Evolutionary conservation across 2,113 vertebrate species (phyloP).

Genomic region (Trogon melanurus): DNA sequence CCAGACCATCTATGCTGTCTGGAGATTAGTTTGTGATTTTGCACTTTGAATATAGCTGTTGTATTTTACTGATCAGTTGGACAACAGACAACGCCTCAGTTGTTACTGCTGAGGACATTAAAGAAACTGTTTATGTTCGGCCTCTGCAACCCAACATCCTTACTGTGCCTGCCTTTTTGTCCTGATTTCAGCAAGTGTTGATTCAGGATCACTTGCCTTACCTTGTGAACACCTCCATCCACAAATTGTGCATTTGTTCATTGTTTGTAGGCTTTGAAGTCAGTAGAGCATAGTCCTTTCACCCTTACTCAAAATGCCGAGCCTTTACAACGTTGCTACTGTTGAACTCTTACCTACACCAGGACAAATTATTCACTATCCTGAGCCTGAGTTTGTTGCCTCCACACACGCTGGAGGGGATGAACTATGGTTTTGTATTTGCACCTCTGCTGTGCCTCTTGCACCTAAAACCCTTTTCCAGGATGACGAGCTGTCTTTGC

Average conservation of each 20-base stretch:
- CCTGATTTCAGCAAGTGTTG: not conserved
- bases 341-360: not conserved
- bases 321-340: not conserved
- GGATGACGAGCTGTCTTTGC: not conserved
- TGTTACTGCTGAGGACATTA: not conserved
- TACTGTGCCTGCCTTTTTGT: not conserved
- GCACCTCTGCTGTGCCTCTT: not conserved
- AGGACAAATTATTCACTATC: not conserved
- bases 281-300: not conserved
- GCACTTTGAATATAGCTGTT: not conserved
- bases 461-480: not conserved
- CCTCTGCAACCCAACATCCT: not conserved
- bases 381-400: not conserved
- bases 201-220: not conserved
- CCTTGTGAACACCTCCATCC: not conserved
- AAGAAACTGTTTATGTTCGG: not conserved
- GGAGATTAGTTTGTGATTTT: not conserved
- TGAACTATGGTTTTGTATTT: not conserved
- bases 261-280: not conserved
- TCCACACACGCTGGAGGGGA: accelerated
- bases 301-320: not conserved
- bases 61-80: not conserved
- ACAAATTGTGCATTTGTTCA: not conserved
- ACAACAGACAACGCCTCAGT: not conserved
- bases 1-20: not conserved